Evolutionary conservation across 2,888 invertebrate genomes (phyloP).

Genomic region (Hypomecis punctinalis): DNA sequence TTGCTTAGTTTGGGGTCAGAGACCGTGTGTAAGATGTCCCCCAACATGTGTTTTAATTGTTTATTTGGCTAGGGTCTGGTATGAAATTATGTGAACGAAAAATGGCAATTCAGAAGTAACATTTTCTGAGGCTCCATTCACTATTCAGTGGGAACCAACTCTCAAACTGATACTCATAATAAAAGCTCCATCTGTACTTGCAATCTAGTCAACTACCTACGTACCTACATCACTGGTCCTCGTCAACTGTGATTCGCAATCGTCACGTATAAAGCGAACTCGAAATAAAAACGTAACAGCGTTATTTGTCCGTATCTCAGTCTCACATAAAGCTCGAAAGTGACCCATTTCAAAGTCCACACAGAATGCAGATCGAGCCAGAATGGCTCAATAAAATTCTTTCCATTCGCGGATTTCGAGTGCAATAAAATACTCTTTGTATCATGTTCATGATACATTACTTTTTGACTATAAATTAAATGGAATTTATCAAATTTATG

Average conservation of each 20-base stretch:
- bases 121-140: too few relatives aligned
- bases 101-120: too few relatives aligned
- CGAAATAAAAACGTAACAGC: constrained; percentile 51
- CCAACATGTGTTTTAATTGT: too few relatives aligned
- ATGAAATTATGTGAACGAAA: too few relatives aligned
- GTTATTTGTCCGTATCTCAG: constrained; percentile 53
- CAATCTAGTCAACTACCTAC: not conserved
- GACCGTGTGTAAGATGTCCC: too few relatives aligned
- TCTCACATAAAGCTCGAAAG: constrained; percentile 52
- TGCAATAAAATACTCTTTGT: constrained; percentile 1
- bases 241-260: constrained; percentile 12
- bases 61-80: too few relatives aligned
- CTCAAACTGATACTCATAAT: too few relatives aligned
- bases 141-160: too few relatives aligned
- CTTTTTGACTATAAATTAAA: not conserved
- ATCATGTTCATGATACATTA: not conserved
- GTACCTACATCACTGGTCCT: not conserved
- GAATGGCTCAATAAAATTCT: constrained; percentile 27
- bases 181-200: too few relatives aligned
- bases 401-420: constrained; percentile 12
- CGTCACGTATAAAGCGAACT: constrained; percentile 28
- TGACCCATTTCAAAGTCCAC: constrained; percentile 49
- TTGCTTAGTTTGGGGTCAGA: too few relatives aligned
- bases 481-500: not conserved
- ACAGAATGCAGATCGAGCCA: constrained; percentile 15